Base-by-base conservation (phyloP, 2,888 invertebrate genomes). In the Sepioteuthis lessoniana region DNA sequence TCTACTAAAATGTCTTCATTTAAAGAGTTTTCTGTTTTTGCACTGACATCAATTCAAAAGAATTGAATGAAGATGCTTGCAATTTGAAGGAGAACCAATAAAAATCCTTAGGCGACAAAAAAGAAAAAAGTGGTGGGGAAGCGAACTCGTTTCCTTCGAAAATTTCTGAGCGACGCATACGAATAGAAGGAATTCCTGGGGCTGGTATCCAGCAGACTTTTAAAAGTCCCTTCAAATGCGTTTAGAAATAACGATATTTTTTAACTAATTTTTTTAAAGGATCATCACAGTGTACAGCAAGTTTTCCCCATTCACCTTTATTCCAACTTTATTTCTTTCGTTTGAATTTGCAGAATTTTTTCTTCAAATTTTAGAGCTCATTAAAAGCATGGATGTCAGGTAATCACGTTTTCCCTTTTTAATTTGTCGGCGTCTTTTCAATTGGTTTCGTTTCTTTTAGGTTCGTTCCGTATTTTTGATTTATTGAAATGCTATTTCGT, bases 391-490 rank as follows among this genome's bases (percentile, higher is more conserved):
- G 13, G 16, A 76, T 76, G 76, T 76, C 76, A 76, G 76, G 76
- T 76, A 76, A 76, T 76, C 76, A 76, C 76, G 76, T 76, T 76
- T 76, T 16, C 76, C 76, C n/a, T 35, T 76, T 76, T 76, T 76
- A 76, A 76, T n/a, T n/a, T 76, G 76, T 35, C n/a, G n/a, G 16
- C n/a, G n/a, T 35, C 76, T 76, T 76, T 76, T 76, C 76, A 76
- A 76, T 76, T 76, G 13, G 2, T 76, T 76, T 16, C 31, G 31
- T 76, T 76, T 76, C 31, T 76, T 76, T 76, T 76, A 31, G 25
- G 60, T 28, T 60, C 31, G 8, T 60, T 60, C 28, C 13, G 31
- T 76, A 76, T 76, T 76, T 76, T 76, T 76, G 76, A 76, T 76
- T 76, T 76, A 76, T 76, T 76, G 76, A 76, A 76, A n/a, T 76